These are phyloP conservation scores for Tricholauxania praeusta DNA, from an alignment of 2,888 invertebrate genomes.

Conservation along the genomic window DNA sequence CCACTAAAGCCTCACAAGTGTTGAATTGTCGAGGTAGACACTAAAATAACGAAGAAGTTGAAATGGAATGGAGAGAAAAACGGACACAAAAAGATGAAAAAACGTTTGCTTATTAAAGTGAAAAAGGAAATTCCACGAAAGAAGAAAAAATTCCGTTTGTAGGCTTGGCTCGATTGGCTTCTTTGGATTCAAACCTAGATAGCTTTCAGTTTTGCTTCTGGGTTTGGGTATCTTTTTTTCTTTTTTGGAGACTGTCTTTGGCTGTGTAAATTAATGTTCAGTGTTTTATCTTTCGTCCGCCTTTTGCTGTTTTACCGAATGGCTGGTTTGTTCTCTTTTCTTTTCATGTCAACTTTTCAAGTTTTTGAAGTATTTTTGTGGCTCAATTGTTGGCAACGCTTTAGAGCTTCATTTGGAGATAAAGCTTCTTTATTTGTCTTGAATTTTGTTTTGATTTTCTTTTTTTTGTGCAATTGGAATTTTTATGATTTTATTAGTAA, in stretches of 20 bases:
- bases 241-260: neutral
- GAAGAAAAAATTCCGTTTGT: constrained; percentile 24
- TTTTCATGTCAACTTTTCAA: neutral
- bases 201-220: neutral
- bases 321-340: neutral
- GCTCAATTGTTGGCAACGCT: constrained; percentile 30
- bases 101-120: constrained; percentile 9
- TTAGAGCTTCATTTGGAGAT: neutral
- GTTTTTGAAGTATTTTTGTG: constrained; percentile 29
- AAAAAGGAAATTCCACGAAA: constrained; percentile 31
- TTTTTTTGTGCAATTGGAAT: too few species aligned
- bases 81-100: neutral
- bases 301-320: neutral
- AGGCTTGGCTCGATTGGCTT: constrained; percentile 25
- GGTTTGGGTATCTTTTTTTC: neutral
- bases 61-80: neutral
- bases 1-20: too few species aligned
- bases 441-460: too few species aligned
- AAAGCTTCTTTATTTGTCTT: too few species aligned
- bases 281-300: neutral
- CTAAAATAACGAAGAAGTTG: neutral
- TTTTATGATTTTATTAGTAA: too few species aligned
- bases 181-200: constrained; percentile 8
- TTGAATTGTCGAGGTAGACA: too few species aligned
- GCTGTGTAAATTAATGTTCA: constrained; percentile 12